Evolutionary conservation across 1,140 invertebrate genomes (phyloP), one percentile per base, ranked within the genome.

Genomic region (Bactericera cockerelli): DNA sequence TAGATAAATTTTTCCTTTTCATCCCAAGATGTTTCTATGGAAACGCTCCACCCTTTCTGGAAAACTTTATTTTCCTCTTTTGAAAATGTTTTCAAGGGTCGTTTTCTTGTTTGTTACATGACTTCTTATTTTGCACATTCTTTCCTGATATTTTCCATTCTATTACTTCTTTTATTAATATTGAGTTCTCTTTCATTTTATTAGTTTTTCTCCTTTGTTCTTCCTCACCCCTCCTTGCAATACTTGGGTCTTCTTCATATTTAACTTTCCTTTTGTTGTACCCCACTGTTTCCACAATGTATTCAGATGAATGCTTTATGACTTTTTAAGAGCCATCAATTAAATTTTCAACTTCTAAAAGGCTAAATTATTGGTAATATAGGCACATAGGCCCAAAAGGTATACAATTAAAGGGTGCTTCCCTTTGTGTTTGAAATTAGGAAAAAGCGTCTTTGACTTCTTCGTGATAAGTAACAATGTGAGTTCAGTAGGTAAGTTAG

Each of bases 51-150:
- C 33, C 56, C 56, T 57, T 57, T 31, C 22, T 19, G 10, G 26
- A n/a, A 57, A 57, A 10, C n/a, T 14, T 56, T 36, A 16, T n/a
- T 49, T 49, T 31, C 13, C 28, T 13, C 13, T 13, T 31, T 13
- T 31, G 4, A 31, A 31, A 31, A 31, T 31, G 28, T 31, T 49
- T 49, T 49, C 22, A 49, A 49, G 42, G 42, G 42, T 49, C 42
- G 42, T 49, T 49, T 49, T 49, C 42, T 49, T 49, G 42, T 49
- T 49, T 49, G 42, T n/a, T 19, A 49, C 42, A 49, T 49, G 42
- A 49, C 42, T 49, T 49, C 42, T 49, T 49, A 16, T 49, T 49
- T 49, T 49, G n/a, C 19, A 49, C n/a, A 49, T 49, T 49, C 42
- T 49, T 49, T 49, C n/a, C 42, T 49, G 22, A 49, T 49, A 49